Base-by-base conservation (phyloP, 1,140 invertebrate species). In the Drosophila takahashii region DNA sequence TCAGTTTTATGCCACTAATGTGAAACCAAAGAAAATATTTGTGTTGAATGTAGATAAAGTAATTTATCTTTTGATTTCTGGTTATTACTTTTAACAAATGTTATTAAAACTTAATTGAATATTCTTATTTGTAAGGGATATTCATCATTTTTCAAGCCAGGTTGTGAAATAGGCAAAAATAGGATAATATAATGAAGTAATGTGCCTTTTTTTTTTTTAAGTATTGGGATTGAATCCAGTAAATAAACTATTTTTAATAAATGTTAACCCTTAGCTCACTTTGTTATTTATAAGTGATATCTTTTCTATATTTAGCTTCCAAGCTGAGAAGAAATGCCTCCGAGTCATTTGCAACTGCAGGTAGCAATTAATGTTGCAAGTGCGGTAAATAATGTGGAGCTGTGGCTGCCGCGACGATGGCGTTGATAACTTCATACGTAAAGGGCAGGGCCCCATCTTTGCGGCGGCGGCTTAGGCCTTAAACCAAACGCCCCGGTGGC, bases 341-440 rank as follows among this genome's bases (percentile, higher is more conserved):
- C 48, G 52, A 76, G 57, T 59, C 60, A 81, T 87, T 78, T 84
- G 59, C 73, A 84, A 76, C 59, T 69, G 13, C 16, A 85, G 66
- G 61, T 74, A 58, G 61, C 80, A 87, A 86, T 86, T 86, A 87
- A 77, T 69, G 79, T 77, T 60, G 58, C 72, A 62, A 85, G 58
- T 64, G 67, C 67, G 44, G 58, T 61, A 61, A 79, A 64, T 74
- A 73, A 74, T 73, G 60, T 76, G 72, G 32, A 22, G 48, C 61
- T 76, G 44, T 47, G 58, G 56, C 18, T 44, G 60, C 37, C 16
- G 70, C 37, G 69, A 54, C 59, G 71, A 65, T 65, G 66, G 59
- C 69, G 79, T 89, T 89, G 84, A 89, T 89, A 89, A 89, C 84
- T 89, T 89, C 56, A 89, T 87, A 87, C 53, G 66, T 69, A 77